phyloP scores from a whole-genome alignment of 2,113 vertebrate genomes.

The Brienomyrus brachyistius region DNA sequence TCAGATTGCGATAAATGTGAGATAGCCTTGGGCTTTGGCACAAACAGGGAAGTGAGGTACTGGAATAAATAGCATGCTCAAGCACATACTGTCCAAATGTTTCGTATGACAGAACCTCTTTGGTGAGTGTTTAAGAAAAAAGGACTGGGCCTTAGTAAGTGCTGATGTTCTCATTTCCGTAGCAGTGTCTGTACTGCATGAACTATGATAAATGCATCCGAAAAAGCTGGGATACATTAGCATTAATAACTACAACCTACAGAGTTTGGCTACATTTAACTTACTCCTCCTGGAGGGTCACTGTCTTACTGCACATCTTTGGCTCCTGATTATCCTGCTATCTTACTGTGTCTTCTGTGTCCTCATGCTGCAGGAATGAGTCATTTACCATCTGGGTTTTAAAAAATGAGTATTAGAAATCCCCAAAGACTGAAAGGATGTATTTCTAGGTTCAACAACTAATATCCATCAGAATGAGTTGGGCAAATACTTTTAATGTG shows the following conservation, averaged over 20 bases:
- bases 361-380: background rate
- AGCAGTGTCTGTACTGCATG: constrained; percentile 23
- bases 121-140: background rate
- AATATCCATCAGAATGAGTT: background rate
- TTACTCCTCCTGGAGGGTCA: background rate
- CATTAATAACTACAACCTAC: background rate
- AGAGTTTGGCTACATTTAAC: constrained; percentile 23
- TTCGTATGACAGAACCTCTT: constrained; percentile 22
- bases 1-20: background rate
- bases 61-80: constrained; percentile 28
- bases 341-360: background rate
- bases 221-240: constrained; percentile 18
- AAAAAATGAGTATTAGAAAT: background rate
- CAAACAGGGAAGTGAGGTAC: background rate
- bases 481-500: background rate
- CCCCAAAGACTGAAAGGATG: background rate
- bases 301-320: background rate
- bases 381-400: background rate
- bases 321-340: background rate
- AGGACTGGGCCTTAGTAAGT: constrained; percentile 5
- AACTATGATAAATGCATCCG: constrained; percentile 36
- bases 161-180: constrained; percentile 13
- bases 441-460: background rate
- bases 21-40: background rate
- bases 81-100: constrained; percentile 17